Evolutionary conservation across 2,888 invertebrate species (phyloP), one percentile per base, ranked within the genome.

Genomic region (Coenonympha glycerion): DNA sequence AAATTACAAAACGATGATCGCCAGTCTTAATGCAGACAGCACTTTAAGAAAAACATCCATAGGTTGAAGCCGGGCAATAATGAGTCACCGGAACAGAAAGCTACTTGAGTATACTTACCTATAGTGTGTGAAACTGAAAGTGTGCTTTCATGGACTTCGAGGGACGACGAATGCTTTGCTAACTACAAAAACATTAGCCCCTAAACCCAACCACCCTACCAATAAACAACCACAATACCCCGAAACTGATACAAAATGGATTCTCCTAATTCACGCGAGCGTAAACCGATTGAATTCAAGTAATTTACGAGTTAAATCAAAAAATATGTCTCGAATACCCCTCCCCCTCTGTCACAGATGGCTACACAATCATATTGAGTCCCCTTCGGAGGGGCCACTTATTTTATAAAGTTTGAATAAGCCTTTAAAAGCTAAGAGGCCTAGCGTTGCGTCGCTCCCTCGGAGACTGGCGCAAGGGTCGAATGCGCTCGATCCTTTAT

Each of bases 331-430:
- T 80, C 73, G 78, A 73, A 83, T 82, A 72, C 76, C 79, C 77
- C 73, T 68, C 77, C 76, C 79, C 77, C 73, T 68, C 77, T 8
- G 85, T 82, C 85, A 80, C 86, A 87, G 86, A 85, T 86, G 86
- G 84, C 80, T 83, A 71, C 84, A 83, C 86, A 84, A 85, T 84
- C 85, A 80, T 80, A 79, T 75, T 74, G 64, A 68, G 73, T 68
- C 79, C 83, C 76, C 75, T 74, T 64, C 65, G 57, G 69, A 80
- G 75, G 82, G 55, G 83, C 71, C 77, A 77, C 79, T 83, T 79
- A 82, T 80, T 83, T 77, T 84, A 81, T 80, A 84, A 85, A 86
- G 82, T 86, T 86, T 85, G 78, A 87, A 86, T 86, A 86, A 86
- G 85, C 85, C 82, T 85, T 86, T 83, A 79, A 86, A 85, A 79